phyloP scores from a whole-genome alignment of 2,113 vertebrate species.

The Alosa alosa region DNA sequence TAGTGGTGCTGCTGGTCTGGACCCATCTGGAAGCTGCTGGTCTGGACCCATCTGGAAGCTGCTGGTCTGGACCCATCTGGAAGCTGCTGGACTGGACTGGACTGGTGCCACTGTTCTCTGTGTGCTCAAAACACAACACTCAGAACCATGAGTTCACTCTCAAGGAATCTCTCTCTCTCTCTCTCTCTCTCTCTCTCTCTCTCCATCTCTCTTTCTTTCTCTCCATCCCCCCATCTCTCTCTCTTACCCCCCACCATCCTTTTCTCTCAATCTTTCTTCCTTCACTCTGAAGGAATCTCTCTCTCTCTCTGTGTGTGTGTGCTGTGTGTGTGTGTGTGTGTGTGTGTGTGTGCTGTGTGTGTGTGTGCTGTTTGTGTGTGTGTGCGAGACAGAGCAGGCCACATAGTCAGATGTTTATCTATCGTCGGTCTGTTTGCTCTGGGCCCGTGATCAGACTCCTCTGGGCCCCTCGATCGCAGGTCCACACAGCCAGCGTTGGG shows the following conservation, averaged over 20 bases:
- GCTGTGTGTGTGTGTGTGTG: not conserved
- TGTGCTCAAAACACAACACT: not conserved
- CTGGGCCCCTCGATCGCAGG: not conserved
- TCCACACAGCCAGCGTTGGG: not conserved
- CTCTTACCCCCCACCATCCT: not conserved
- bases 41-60: too few species aligned
- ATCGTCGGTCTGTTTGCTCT: conserved; percentile 22
- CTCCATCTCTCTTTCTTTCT: not conserved
- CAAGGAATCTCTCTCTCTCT: not conserved
- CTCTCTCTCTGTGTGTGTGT: conserved; percentile 24
- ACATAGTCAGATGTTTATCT: conserved; percentile 42
- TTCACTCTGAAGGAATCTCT: not conserved
- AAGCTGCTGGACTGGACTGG: too few species aligned
- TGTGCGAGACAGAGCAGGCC: not conserved
- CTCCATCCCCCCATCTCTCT: not conserved
- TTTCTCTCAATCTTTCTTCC: conserved; percentile 18
- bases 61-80: too few species aligned
- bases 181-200: not conserved
- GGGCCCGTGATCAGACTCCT: conserved; percentile 35
- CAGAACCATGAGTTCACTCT: conserved; percentile 28
- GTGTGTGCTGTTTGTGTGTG: not conserved
- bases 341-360: not conserved
- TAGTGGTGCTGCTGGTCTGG: too few species aligned
- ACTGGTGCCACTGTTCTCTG: too few species aligned
- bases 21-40: too few species aligned